Base-by-base conservation (phyloP, 2,888 invertebrate genomes). In the Sarcophaga carnaria region DNA sequence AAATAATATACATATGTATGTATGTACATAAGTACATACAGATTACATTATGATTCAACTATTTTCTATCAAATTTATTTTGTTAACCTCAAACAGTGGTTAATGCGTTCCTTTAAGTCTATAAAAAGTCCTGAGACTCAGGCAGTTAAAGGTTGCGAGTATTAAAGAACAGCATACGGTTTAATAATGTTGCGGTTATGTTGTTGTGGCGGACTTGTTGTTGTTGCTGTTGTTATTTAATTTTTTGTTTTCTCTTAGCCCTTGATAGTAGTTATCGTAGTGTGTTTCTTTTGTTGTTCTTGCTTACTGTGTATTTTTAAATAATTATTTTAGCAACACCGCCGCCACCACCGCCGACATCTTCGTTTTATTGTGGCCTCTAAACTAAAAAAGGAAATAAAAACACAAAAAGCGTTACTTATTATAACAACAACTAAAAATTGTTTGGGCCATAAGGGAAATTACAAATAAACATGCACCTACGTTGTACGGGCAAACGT, bases 221-320 rank as follows among this genome's bases (percentile, higher is more conserved):
- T 54, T 54, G 4, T 54, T 54, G 12, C 12, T 54, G 12, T 54
- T 14, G 12, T 54, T 54, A 54, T 54, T 54, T 54, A 17, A 4
- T 54, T 12, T 54, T 54, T 11, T 49, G 14, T 54, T 54, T 3
- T 12, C 37, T 70, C 80, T 80, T 80, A 66, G 69, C 84, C 80
- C 70, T 84, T 80, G 75, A 80, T 80, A 80, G 79, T 84, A 84
- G 80, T 84, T 84, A 84, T 84, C 80, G 75, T 80, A 79, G 63
- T 70, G 59, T 75, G 20, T 60, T 84, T 76, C 54, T 72, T 47
- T 45, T 72, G 25, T 78, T 81, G 47, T 70, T 74, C 27, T 71
- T 67, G 72, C 72, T 84, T 80, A 75, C 79, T 75, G 75, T 80
- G 70, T 80, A 80, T 84, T 84, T 80, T 75, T 11, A 79, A 83